Base-by-base conservation (phyloP, 2,888 invertebrate genomes). In the Cantharis lateralis region DNA sequence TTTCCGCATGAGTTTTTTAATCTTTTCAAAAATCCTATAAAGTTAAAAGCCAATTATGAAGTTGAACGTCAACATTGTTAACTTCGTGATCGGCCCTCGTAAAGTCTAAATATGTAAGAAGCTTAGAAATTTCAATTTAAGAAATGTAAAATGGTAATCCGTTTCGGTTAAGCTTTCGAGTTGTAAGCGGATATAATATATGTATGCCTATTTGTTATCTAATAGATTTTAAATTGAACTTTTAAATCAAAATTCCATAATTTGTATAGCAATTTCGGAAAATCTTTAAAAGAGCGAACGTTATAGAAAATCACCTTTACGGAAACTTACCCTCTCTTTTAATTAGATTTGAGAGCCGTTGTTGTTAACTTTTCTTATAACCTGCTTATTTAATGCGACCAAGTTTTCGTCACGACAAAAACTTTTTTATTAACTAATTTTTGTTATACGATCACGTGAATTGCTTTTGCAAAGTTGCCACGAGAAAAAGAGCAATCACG, bases 191-290 rank as follows among this genome's bases (percentile, higher is more conserved):
- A 66, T 66, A 66, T 66, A 63, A 18, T 20, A 20, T 63, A 66
- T 66, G 64, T 66, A 66, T 24, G 64, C 24, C 64, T n/a, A 66
- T 66, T 66, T 66, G 64, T 66, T 66, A 66, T 66, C 64, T 66
- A 66, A 66, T 66, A 66, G 64, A 66, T 20, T 66, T 66, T 20
- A 66, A 66, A 66, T 66, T 66, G 64, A 66, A 66, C 64, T 66
- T 66, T 66, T 20, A 66, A 66, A 66, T 66, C 64, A 20, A 66
- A 66, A 66, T 66, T 66, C 64, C 64, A 18, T 66, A 15, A 16
- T 48, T 48, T 48, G 48, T 48, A 48, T 48, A 48, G 48, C 48
- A n/a, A 48, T 48, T 48, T n/a, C 48, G 0, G 48, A n/a, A 48
- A 48, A 48, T 48, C n/a, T 48, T 48, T 48, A 48, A 48, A 48